Conservation (phyloP, 2,888 invertebrate genomes). For the Campoplex nolae region DNA sequence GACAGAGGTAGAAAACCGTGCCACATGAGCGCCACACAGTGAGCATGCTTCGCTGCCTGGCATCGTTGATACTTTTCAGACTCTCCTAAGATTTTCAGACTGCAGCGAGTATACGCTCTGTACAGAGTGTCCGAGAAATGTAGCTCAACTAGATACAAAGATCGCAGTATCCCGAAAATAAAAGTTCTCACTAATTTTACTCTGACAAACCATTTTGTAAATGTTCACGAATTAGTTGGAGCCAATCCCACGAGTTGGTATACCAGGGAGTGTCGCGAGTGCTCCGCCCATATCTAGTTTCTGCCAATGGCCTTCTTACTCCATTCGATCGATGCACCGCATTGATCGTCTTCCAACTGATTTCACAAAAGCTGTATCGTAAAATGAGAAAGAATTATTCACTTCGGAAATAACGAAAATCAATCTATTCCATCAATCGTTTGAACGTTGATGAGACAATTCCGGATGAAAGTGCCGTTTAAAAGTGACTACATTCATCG, state of each 20-base stretch:
- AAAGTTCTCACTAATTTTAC: not conserved
- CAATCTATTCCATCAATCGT: not conserved
- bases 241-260: not conserved
- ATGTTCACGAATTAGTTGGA: not conserved
- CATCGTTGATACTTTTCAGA: constrained; percentile 8
- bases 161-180: not conserved
- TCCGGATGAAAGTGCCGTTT: no score
- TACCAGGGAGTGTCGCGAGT: not conserved
- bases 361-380: not conserved
- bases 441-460: not conserved
- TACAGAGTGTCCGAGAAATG: constrained; percentile 4
- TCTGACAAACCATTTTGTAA: not conserved
- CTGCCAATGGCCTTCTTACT: not conserved
- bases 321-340: not conserved
- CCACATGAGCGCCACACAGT: constrained; percentile 13
- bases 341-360: not conserved
- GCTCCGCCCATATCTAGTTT: not conserved
- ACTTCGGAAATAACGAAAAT: not conserved
- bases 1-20: constrained; percentile 34
- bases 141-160: not conserved
- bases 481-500: constrained; percentile 1
- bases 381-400: not conserved
- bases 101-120: not conserved
- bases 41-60: not conserved
- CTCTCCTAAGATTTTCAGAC: constrained; percentile 24